Base-by-base conservation (phyloP, 2,113 vertebrate genomes). In the Trichechus manatus region DNA sequence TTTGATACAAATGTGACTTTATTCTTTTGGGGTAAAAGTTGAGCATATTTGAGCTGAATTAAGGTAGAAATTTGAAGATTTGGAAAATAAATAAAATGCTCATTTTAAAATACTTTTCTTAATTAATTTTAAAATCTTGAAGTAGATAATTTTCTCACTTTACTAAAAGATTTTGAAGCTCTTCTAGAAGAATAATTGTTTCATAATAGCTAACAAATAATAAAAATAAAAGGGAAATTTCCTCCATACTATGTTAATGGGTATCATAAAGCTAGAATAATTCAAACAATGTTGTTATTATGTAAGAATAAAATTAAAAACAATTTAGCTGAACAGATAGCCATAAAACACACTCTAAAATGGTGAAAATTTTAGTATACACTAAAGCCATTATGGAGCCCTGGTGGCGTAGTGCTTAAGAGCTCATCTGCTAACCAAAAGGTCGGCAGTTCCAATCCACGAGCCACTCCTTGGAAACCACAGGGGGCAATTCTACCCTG, bases 61-160 rank as follows among this genome's bases (percentile, higher is more conserved):
- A 70, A 36, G 61, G 19, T 93, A 72, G 64, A 93, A 36, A 81
- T 93, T 44, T 47, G 53, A 93, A 87, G 29, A 68, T 78, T 42
- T 79, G 31, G 31, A 70, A 79, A 61, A 83, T 31, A 6, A 93
- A 66, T 85, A 93, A 78, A 85, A 36, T 31, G 17, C 10, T 77
- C 13, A 33, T 47, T 36, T 92, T 92, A 80, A 81, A 91, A 81
- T 17, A 53, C 7, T 11, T 70, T 36, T 70, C 22, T 33, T 84
- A 84, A n/a, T 39, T 64, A 85, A 22, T 44, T 31, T 92, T 64
- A n/a, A 61, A 93, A 77, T 66, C 53, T 23, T 63, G 25, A 66
- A 59, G 42, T 42, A 63, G 81, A 22, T 84, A 75, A 84, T 64
- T 85, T 50, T 72, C 42, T 63, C 70, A 92, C 20, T 17, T 53